phyloP scores from a whole-genome alignment of 2,888 invertebrate genomes.

The Drosophila anomelani region DNA sequence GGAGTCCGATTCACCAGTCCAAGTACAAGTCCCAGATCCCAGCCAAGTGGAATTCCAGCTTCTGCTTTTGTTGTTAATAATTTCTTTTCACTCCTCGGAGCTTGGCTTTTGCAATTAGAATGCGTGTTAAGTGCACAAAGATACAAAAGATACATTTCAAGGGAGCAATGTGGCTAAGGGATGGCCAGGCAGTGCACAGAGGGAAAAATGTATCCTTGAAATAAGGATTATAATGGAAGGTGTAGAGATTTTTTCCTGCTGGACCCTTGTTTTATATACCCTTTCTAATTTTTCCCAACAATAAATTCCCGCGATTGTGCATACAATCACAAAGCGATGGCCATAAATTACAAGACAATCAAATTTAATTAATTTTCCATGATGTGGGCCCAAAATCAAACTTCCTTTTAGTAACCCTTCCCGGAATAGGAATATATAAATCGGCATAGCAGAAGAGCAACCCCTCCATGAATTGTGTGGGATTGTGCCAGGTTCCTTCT shows the following conservation, averaged over 20 bases:
- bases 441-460: constrained; percentile 22
- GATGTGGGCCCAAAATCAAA: constrained; percentile 36
- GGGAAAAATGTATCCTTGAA: constrained; percentile 1
- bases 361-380: constrained; percentile 76
- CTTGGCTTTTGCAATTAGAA: constrained; percentile 82
- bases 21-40: constrained; percentile 36
- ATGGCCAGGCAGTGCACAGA: constrained; percentile 5
- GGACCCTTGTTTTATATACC: constrained; percentile 10
- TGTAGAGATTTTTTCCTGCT: background rate
- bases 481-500: constrained; percentile 43
- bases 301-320: constrained; percentile 23
- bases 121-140: constrained; percentile 82
- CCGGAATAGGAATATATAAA: background rate
- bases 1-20: constrained; percentile 16
- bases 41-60: constrained; percentile 53
- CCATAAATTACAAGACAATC: constrained; percentile 74
- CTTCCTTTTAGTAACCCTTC: constrained; percentile 47
- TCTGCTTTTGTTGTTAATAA: constrained; percentile 78
- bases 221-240: background rate
- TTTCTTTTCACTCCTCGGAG: constrained; percentile 74
- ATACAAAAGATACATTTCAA: constrained; percentile 53
- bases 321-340: constrained; percentile 44
- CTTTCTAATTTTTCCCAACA: background rate
- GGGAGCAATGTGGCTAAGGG: constrained; percentile 34
- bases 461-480: constrained; percentile 55